Evolutionary conservation across 2,113 vertebrate species (phyloP).

Genomic region (Callorhinus ursinus): DNA sequence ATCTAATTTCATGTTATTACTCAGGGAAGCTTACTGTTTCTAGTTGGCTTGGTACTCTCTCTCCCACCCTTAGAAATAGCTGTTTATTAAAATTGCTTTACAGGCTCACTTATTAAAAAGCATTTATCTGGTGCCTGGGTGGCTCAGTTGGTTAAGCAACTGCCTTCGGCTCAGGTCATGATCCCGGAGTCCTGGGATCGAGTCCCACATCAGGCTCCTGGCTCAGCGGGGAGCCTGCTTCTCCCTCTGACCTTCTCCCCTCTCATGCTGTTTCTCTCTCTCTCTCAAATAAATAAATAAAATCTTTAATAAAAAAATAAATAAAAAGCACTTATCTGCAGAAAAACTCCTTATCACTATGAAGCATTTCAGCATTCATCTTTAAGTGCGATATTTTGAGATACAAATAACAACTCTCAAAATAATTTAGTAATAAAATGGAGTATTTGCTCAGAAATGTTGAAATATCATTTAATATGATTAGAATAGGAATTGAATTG

Average conservation of each 20-base stretch:
- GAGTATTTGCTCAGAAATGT: conserved; percentile 63
- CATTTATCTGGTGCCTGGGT: conserved; percentile 1
- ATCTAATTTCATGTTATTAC: conserved; percentile 32
- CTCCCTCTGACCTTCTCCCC: no score
- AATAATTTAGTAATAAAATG: conserved; percentile 69
- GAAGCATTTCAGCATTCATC: conserved; percentile 23
- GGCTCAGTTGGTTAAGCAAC: no score
- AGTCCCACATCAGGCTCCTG: no score
- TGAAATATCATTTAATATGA: conserved; percentile 65
- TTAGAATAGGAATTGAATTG: conserved; percentile 49
- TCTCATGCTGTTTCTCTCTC: no score
- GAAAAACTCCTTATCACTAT: conserved; percentile 25
- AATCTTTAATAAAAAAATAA: no score
- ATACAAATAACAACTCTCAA: conserved; percentile 55
- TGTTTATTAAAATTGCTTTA: conserved; percentile 61
- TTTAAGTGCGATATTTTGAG: conserved; percentile 64
- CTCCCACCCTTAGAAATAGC: conserved; percentile 12
- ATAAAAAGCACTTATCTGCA: conserved; percentile 58
- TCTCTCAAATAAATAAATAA: no score
- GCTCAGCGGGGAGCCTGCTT: no score
- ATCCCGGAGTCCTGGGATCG: no score
- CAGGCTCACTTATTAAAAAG: conserved; percentile 31
- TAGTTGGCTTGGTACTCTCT: not conserved
- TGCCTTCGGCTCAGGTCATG: no score
- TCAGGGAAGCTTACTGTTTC: conserved; percentile 60